phyloP scores from a whole-genome alignment of 2,888 invertebrate species.

The Apotomis capreana region DNA sequence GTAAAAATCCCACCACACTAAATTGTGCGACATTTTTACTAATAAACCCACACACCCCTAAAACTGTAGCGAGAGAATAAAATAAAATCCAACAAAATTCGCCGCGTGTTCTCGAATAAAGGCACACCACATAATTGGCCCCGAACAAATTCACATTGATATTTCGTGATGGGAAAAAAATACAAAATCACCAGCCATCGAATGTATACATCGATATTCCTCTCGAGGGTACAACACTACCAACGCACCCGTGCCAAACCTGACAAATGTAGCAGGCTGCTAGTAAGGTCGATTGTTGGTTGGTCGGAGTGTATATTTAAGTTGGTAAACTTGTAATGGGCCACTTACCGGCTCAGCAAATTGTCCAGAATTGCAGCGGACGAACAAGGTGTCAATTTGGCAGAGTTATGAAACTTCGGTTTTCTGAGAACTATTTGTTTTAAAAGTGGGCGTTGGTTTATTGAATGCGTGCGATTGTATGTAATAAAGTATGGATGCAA shows the following conservation, averaged over 20 bases:
- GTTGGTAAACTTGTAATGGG: constrained; percentile 73
- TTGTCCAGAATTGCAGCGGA: constrained; percentile 78
- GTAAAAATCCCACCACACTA: too few relatives aligned
- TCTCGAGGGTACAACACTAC: constrained; percentile 56
- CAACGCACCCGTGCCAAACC: constrained; percentile 46
- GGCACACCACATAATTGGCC: constrained; percentile 77
- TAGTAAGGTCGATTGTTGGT: constrained; percentile 49
- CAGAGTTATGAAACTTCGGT: constrained; percentile 79
- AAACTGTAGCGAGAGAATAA: neutral
- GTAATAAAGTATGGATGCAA: constrained; percentile 29
- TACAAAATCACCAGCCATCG: constrained; percentile 77
- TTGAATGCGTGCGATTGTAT: constrained; percentile 57
- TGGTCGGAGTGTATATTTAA: constrained; percentile 41
- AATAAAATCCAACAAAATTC: constrained; percentile 20
- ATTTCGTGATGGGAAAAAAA: constrained; percentile 81
- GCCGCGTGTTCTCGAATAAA: constrained; percentile 67
- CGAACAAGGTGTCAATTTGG: constrained; percentile 83
- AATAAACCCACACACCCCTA: neutral
- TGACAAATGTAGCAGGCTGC: constrained; percentile 35
- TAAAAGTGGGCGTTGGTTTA: constrained; percentile 73
- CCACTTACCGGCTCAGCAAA: constrained; percentile 80
- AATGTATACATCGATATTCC: constrained; percentile 76
- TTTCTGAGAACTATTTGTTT: constrained; percentile 82
- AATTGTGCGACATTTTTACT: too few relatives aligned
- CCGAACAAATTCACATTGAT: constrained; percentile 82